A percentile compares a stretch with the other conserved stretches of the same genome.
phyloP scores from a whole-genome alignment of 2,113 vertebrate genomes.

The Todiramphus chloris region DNA sequence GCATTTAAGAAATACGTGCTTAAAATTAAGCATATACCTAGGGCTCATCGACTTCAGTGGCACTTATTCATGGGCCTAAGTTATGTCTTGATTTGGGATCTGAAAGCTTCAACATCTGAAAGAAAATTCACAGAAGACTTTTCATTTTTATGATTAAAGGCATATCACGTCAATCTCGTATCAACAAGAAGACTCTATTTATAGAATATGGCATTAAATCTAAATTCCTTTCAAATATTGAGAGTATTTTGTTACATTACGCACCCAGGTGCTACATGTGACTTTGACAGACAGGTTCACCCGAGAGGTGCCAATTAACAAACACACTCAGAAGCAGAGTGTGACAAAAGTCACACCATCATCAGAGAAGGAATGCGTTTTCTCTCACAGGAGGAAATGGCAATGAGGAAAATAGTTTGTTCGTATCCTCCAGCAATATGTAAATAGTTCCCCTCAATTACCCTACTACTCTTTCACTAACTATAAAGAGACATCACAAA shows the following conservation, averaged over 20 bases:
- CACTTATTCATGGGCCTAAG: background rate
- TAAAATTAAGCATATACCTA: background rate
- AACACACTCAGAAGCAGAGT: slow-evolving; percentile 46
- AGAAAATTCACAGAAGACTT: background rate
- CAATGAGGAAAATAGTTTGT: background rate
- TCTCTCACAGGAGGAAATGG: slow-evolving; percentile 8
- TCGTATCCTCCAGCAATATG: slow-evolving; percentile 2
- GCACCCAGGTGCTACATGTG: slow-evolving; percentile 20
- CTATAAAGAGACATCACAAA: background rate
- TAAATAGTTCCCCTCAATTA: slow-evolving; percentile 2
- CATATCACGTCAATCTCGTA: slow-evolving; percentile 13
- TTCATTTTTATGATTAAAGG: slow-evolving; percentile 43
- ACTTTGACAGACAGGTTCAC: slow-evolving; percentile 56
- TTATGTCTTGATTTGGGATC: background rate
- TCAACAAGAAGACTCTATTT: slow-evolving; percentile 35
- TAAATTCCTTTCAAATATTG: slow-evolving; percentile 46
- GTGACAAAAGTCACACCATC: slow-evolving; percentile 64
- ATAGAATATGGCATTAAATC: slow-evolving; percentile 48
- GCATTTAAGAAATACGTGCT: background rate
- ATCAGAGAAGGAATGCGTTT: slow-evolving; percentile 31
- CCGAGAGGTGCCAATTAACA: slow-evolving; percentile 62
- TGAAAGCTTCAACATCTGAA: slow-evolving; percentile 6
- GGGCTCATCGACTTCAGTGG: background rate
- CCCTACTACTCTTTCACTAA: background rate
- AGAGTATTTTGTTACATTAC: slow-evolving; percentile 35